Evolutionary conservation across 1,140 invertebrate species (phyloP), one percentile per base, ranked within the genome.

Genomic region (Chironomus tepperi): DNA sequence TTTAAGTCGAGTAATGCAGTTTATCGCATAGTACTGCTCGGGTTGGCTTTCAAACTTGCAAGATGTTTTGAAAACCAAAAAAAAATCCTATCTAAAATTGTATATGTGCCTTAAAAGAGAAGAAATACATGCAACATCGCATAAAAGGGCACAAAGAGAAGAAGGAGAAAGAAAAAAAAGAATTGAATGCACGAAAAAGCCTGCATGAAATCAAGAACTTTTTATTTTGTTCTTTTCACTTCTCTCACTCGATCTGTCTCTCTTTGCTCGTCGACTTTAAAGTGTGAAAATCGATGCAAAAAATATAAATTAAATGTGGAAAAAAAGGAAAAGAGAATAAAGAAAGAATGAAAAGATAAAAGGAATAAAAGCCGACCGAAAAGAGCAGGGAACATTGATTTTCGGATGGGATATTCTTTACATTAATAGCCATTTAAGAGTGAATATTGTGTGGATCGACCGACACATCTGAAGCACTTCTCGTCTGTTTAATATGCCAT

Each of bases 251-350:
- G 47, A 57, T n/a, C 43, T n/a, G 12, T 57, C 65, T 34, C 24
- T 34, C 24, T 34, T 34, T 34, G 5, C 24, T 34, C 24, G 24
- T 34, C 24, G 24, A 34, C 24, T 34, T 34, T 18, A 70, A 70
- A 70, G 65, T 70, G 65, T 70, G 65, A 70, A 70, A 70, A 70
- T 70, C 19, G 65, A 70, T 70, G 65, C 65, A 70, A 70, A 57
- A 70, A 70, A 70, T 70, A 70, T 70, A 70, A 70, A 70, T 70
- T 70, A 70, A 70, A 70, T 19, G 65, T 70, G 9, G n/a, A 70
- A 70, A n/a, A n/a, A 34, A 21, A 18, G 16, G 19, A 70, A 18
- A n/a, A 12, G 9, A n/a, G 47, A 57, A n/a, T n/a, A 18, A 70
- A 70, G 18, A 70, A 21, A 18, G 65, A 57, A 57, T 18, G 16